These are phyloP conservation scores for Catharus fuscescens DNA, from an alignment of 2,113 vertebrate species.

Conservation along the genomic window DNA sequence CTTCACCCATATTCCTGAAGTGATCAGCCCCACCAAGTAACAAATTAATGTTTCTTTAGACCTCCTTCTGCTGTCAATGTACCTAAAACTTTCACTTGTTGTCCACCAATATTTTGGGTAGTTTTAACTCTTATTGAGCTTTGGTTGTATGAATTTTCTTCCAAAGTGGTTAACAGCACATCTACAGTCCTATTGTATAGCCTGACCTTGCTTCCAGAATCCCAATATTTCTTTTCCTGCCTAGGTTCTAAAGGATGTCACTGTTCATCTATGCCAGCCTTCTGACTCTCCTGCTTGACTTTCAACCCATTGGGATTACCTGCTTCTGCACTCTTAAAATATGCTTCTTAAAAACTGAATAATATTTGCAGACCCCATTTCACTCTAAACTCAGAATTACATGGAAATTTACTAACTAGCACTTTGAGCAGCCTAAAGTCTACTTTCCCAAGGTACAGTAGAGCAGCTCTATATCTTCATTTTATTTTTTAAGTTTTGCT, in stretches of 20 bases:
- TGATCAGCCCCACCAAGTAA: background rate
- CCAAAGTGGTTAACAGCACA: background rate
- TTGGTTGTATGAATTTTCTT: rapidly evolving
- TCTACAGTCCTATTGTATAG: background rate
- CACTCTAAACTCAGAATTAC: background rate
- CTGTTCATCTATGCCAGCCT: background rate
- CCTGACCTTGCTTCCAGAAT: background rate
- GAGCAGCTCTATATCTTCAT: background rate
- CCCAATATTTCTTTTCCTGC: background rate
- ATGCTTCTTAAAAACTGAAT: background rate
- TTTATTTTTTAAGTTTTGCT: background rate
- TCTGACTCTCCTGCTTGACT: background rate
- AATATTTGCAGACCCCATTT: background rate
- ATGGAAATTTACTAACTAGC: background rate
- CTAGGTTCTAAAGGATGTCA: background rate
- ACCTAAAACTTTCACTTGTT: background rate
- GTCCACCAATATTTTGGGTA: background rate
- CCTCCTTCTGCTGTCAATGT: background rate
- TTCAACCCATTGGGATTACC: background rate
- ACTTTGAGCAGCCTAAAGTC: background rate
- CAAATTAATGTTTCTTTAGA: background rate
- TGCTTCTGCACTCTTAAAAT: background rate
- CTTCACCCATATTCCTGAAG: background rate
- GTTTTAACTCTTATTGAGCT: background rate
- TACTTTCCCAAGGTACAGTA: background rate